These are phyloP conservation scores for Equus przewalskii DNA, from an alignment of 2,113 vertebrate species.

Conservation along the genomic window DNA sequence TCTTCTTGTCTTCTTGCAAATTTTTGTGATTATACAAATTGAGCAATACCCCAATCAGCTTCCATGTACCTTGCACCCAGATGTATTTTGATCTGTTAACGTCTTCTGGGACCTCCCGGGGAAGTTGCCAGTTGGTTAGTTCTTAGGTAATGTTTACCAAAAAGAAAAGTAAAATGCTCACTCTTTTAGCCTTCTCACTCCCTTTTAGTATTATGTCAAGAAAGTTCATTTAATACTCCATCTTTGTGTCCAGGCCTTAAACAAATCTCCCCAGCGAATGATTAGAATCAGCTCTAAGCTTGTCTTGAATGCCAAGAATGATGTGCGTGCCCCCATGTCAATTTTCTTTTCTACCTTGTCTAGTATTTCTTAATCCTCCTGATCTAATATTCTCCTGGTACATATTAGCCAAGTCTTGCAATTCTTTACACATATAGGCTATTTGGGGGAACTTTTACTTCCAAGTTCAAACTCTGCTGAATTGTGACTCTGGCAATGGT, in stretches of 20 bases:
- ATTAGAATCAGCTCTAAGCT: background rate
- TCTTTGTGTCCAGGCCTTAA: no score
- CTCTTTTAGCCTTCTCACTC: background rate
- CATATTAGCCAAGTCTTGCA: no score
- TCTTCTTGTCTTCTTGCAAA: background rate
- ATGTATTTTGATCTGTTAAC: background rate
- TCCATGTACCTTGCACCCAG: background rate
- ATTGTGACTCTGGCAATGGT: fast-evolving
- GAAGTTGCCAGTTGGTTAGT: background rate
- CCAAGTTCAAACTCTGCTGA: fast-evolving
- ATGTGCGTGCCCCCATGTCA: fast-evolving
- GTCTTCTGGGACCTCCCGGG: no score
- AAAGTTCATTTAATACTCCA: background rate
- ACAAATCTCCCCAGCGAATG: background rate
- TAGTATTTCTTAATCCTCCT: background rate
- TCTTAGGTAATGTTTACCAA: background rate
- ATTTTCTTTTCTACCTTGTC: no score
- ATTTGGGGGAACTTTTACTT: fast-evolving
- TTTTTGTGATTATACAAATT: background rate
- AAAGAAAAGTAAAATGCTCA: background rate
- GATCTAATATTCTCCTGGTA: background rate
- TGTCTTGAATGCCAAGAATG: background rate
- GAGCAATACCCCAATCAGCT: background rate
- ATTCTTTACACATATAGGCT: fast-evolving
- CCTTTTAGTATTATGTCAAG: background rate